phyloP scores from a whole-genome alignment of 1,140 invertebrate genomes.

The Drosophila lacertosa region DNA sequence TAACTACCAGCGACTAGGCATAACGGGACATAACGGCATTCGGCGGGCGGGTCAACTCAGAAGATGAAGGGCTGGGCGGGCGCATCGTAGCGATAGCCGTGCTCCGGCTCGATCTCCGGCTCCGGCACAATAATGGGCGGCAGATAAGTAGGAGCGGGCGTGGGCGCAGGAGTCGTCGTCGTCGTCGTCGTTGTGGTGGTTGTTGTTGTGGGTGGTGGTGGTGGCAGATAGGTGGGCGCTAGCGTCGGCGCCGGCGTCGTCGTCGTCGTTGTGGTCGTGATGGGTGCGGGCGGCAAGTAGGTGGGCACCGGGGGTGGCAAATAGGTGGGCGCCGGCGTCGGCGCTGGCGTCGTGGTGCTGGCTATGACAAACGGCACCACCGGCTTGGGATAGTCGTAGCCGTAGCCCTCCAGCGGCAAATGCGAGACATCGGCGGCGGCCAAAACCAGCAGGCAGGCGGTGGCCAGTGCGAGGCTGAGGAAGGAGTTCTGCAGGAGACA shows the following conservation, averaged over 20 bases:
- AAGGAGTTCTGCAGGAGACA: slow-evolving; percentile 57
- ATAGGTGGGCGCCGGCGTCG: slow-evolving; percentile 62
- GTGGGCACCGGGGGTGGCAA: slow-evolving; percentile 51
- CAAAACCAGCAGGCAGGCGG: slow-evolving; percentile 53
- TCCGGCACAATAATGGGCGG: slow-evolving; percentile 53
- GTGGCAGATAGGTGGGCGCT: slow-evolving; percentile 40
- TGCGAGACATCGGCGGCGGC: slow-evolving; percentile 74
- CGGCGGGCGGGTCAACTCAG: slow-evolving; percentile 54
- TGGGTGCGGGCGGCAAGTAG: slow-evolving; percentile 39
- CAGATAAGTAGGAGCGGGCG: slow-evolving; percentile 47
- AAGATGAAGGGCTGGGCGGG: slow-evolving; percentile 60
- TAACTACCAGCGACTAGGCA: slow-evolving; percentile 53
- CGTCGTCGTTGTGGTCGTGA: slow-evolving; percentile 30
- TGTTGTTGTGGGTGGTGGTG: slow-evolving; percentile 23
- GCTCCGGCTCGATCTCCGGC: slow-evolving; percentile 44
- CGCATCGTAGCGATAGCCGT: slow-evolving; percentile 74
- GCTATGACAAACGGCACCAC: slow-evolving; percentile 64
- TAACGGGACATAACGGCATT: slow-evolving; percentile 52
- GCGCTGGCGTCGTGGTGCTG: slow-evolving; percentile 48
- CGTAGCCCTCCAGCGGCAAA: slow-evolving; percentile 60
- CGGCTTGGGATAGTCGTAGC: slow-evolving; percentile 71
- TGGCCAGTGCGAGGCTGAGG: slow-evolving; percentile 40
- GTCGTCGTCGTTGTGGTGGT: not conserved
- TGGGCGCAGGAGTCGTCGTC: slow-evolving; percentile 40
- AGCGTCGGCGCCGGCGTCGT: slow-evolving; percentile 34